Percentiles rank a stretch among this genome's conserved stretches.
Conservation (phyloP, 92 coral and sea anemone genomes). For the Bergia puertoricense region DNA sequence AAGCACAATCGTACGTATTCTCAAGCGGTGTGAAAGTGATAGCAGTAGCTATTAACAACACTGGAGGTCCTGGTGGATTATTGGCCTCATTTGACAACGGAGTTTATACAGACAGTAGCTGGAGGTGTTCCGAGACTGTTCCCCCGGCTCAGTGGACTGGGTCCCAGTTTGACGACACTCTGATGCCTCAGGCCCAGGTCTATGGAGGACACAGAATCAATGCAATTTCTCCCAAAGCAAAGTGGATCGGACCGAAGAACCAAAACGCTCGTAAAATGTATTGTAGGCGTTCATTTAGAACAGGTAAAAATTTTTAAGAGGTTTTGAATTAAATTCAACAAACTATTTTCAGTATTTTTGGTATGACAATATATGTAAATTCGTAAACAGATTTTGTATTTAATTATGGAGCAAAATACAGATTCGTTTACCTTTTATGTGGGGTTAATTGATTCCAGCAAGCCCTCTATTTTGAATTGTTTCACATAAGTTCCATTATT, state of each 20-base stretch:
- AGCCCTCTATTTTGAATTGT: too few relatives aligned
- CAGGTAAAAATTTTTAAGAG: background rate
- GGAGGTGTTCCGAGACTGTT: constrained; percentile 24
- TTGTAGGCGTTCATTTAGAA: constrained; percentile 7
- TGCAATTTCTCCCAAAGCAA: constrained; percentile 3
- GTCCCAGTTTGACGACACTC: constrained; percentile 10
- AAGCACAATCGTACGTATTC: constrained; percentile 12
- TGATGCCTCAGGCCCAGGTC: constrained; percentile 2
- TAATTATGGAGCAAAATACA: too few relatives aligned
- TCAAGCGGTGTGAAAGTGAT: constrained; percentile 7
- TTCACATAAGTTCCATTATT: too few relatives aligned
- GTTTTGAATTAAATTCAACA: too few relatives aligned
- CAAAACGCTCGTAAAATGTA: background rate
- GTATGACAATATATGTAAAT: too few relatives aligned
- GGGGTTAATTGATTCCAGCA: too few relatives aligned
- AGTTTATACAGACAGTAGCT: constrained; percentile 7
- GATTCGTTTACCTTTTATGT: too few relatives aligned
- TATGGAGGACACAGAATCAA: constrained; percentile 6
- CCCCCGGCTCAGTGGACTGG: constrained; percentile 24
- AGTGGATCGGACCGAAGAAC: constrained; percentile 36
- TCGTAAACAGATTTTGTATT: too few relatives aligned
- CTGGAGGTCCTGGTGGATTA: constrained; percentile 16
- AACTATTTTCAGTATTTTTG: too few relatives aligned
- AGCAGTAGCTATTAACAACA: constrained; percentile 26
- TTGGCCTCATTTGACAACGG: constrained; percentile 27